These are phyloP conservation scores for Pachyramphus minor DNA, from an alignment of 2,113 vertebrate species.

Conservation along the genomic window DNA sequence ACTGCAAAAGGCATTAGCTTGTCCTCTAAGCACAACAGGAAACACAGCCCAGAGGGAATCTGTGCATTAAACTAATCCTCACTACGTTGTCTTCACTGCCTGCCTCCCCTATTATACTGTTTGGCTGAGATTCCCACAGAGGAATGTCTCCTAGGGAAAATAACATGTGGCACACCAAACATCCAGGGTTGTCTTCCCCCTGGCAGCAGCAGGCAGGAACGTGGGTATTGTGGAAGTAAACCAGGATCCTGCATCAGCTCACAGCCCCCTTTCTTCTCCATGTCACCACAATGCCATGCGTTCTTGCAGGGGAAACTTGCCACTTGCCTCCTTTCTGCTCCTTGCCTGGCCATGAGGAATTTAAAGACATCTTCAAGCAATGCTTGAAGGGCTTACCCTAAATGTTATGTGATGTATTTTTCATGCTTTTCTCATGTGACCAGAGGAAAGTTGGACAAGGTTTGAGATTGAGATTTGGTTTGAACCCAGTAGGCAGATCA, in stretches of 20 bases:
- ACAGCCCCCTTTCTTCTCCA: neutral
- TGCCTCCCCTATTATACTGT: neutral
- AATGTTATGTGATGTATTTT: neutral
- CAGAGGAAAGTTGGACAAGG: neutral
- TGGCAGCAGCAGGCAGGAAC: neutral
- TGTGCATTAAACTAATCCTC: neutral
- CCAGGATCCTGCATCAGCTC: neutral
- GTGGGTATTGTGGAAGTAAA: neutral
- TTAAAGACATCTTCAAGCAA: neutral
- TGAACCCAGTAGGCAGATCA: neutral
- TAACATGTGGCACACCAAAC: neutral
- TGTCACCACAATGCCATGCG: neutral
- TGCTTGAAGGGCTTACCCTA: neutral
- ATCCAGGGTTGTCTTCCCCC: neutral
- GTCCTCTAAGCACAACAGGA: neutral
- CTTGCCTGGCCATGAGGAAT: neutral
- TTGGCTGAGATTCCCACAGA: neutral
- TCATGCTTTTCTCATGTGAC: neutral
- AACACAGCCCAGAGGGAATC: neutral
- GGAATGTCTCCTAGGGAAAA: neutral
- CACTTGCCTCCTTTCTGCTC: neutral
- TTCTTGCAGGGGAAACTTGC: neutral
- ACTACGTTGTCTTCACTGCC: neutral
- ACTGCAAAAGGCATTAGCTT: neutral
- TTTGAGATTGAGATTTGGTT: neutral